A percentile compares a stretch with the other conserved stretches of the same genome.
phyloP scores from a whole-genome alignment of 1,140 invertebrate genomes.

The Paraescarpia echinospica region DNA sequence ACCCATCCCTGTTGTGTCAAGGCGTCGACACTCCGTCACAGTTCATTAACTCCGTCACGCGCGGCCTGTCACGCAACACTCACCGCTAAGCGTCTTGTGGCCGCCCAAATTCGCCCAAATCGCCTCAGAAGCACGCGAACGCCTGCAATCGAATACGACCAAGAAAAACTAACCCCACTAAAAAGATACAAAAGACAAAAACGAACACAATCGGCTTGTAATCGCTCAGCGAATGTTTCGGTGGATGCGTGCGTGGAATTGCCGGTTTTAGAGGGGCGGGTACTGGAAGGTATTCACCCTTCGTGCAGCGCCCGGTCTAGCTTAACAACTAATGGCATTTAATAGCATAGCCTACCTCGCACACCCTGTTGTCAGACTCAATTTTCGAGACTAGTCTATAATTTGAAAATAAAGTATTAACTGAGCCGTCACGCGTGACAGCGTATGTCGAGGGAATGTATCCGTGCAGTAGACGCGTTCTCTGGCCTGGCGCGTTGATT shows the following conservation, averaged over 20 bases:
- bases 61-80: not conserved
- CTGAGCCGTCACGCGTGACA: not conserved
- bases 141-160: not conserved
- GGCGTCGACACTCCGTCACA: not conserved
- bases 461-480: not conserved
- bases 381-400: not conserved
- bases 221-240: not conserved
- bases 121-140: not conserved
- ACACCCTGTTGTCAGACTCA: not conserved
- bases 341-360: not conserved
- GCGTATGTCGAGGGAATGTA: not conserved
- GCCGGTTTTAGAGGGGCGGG: not conserved
- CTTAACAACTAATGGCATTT: not conserved
- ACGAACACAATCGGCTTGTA: not conserved
- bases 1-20: not conserved
- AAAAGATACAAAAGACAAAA: not conserved
- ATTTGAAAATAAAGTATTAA: not conserved
- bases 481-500: not conserved
- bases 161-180: not conserved
- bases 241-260: not conserved
- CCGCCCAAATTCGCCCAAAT: not conserved
- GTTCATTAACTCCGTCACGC: not conserved
- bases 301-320: not conserved
- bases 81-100: not conserved
- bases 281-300: not conserved